These are phyloP conservation scores for Dioctria rufipes DNA, from an alignment of 2,888 invertebrate species.

Conservation along the genomic window DNA sequence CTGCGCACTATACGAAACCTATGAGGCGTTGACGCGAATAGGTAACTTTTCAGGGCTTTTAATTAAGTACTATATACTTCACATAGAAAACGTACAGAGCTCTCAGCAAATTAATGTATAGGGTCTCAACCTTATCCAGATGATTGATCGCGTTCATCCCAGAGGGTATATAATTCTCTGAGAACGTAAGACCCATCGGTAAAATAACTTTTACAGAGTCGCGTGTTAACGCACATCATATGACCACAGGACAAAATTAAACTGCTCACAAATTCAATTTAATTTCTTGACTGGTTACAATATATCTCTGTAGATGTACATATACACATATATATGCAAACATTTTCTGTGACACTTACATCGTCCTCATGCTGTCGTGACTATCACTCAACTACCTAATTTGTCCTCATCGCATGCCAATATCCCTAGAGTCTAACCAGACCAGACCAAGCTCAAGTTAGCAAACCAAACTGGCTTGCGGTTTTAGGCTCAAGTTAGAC, in stretches of 20 bases:
- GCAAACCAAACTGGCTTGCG: constrained; percentile 22
- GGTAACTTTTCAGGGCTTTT: neutral
- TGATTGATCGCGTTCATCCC: constrained; percentile 27
- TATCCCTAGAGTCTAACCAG: neutral
- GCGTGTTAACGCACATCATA: constrained; percentile 18
- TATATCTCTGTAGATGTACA: too few relatives aligned
- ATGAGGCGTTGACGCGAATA: neutral
- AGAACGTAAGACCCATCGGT: neutral
- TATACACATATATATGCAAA: neutral
- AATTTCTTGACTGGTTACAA: constrained; percentile 23
- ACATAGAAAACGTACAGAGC: neutral
- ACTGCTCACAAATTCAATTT: constrained; percentile 33
- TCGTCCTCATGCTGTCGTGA: constrained; percentile 42
- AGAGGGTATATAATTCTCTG: neutral
- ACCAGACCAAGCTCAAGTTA: constrained; percentile 19
- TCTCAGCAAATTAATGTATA: neutral
- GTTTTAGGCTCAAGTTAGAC: constrained; percentile 23
- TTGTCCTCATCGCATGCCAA: constrained; percentile 21
- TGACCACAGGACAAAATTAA: constrained; percentile 15
- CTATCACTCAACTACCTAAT: constrained; percentile 48
- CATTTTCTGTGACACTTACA: constrained; percentile 32
- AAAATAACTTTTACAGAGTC: neutral
- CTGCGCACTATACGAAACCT: neutral
- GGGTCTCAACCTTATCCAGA: constrained; percentile 7
- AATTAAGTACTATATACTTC: neutral